These are phyloP conservation scores for Clarias gariepinus DNA, from an alignment of 2,113 vertebrate genomes.

Conservation along the genomic window DNA sequence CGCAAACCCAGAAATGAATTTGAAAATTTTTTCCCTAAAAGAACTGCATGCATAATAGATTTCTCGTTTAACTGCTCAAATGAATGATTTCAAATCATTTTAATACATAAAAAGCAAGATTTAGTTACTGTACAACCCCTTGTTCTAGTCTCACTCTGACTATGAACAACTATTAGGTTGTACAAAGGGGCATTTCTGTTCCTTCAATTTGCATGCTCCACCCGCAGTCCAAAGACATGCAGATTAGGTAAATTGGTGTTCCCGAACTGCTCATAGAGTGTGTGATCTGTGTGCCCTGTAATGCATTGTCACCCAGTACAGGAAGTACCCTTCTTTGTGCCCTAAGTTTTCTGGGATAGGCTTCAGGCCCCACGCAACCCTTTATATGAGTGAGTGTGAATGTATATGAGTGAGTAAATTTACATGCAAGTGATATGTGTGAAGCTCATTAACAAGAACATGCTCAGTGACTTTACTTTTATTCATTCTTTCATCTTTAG, in stretches of 20 bases:
- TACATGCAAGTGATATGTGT: neutral
- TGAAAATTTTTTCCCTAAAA: neutral
- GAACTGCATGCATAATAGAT: neutral
- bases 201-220: neutral
- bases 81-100: neutral
- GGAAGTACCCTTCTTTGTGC: too few species aligned
- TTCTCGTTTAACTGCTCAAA: neutral
- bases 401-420: too few species aligned
- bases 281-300: too few species aligned
- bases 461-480: neutral
- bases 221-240: too few species aligned
- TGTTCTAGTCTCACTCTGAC: too few species aligned
- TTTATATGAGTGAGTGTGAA: too few species aligned
- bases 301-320: too few species aligned
- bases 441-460: neutral
- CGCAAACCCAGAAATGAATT: neutral
- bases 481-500: neutral
- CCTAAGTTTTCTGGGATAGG: too few species aligned
- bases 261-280: too few species aligned
- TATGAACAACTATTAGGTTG: neutral
- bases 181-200: neutral
- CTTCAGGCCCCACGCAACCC: too few species aligned
- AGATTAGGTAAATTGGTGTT: too few species aligned
- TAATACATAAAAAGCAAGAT: neutral
- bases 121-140: too few species aligned